Conservation (phyloP, 1,140 invertebrate genomes). For the Drosophila nebulosa region DNA sequence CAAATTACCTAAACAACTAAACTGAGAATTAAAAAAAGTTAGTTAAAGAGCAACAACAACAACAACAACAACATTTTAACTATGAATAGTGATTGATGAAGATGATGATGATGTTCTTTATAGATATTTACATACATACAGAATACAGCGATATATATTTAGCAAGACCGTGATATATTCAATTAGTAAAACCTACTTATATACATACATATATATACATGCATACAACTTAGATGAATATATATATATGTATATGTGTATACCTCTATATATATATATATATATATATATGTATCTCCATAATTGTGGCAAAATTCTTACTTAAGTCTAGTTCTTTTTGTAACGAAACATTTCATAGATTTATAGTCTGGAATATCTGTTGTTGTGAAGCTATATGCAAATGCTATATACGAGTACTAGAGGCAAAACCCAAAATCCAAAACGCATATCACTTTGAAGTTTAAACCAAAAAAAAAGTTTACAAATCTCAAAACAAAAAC, state of each 20-base stretch:
- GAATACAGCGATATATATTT: constrained; percentile 67
- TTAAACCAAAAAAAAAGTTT: background rate
- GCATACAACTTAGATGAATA: background rate
- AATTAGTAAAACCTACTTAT: constrained; percentile 62
- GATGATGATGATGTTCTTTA: constrained; percentile 63
- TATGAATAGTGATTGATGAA: constrained; percentile 51
- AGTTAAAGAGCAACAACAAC: background rate
- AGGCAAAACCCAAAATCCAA: background rate
- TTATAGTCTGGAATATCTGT: constrained; percentile 33
- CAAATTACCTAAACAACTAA: constrained; percentile 68
- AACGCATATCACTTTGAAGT: constrained; percentile 73
- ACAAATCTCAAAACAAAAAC: background rate
- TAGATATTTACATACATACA: constrained; percentile 68
- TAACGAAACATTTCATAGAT: constrained; percentile 51
- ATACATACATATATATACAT: constrained; percentile 15
- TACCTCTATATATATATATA: background rate
- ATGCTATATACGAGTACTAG: too few relatives aligned
- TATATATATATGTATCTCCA: background rate
- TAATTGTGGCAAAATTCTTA: background rate
- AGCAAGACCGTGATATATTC: constrained; percentile 77
- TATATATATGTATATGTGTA: background rate
- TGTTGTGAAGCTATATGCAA: constrained; percentile 66
- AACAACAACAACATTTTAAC: constrained; percentile 37
- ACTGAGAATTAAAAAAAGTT: constrained; percentile 15
- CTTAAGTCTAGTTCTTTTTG: constrained; percentile 47